A percentile compares a stretch with the other conserved stretches of the same genome.
These are phyloP conservation scores for Athalia cordata DNA, from an alignment of 2,888 invertebrate species.

Conservation along the genomic window DNA sequence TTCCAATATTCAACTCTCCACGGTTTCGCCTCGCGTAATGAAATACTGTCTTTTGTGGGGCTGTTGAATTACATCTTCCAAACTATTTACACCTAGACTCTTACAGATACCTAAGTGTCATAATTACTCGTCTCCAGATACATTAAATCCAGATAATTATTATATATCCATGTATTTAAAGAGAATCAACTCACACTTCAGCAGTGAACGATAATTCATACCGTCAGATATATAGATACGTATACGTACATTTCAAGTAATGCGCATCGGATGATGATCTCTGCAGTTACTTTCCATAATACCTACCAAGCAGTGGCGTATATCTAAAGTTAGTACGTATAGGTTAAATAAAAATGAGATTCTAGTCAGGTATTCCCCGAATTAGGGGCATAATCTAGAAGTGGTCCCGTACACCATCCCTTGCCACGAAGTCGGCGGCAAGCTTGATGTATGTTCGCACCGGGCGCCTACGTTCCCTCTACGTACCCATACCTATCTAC, in stretches of 20 bases:
- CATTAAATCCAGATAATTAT: background rate
- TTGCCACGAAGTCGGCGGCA: conserved; percentile 41
- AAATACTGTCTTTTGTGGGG: background rate
- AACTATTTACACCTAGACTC: background rate
- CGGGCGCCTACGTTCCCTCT: conserved; percentile 22
- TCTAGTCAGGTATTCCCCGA: conserved; percentile 45
- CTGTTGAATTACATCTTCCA: background rate
- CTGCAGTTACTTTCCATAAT: background rate
- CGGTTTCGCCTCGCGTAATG: background rate
- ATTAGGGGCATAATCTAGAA: conserved; percentile 53
- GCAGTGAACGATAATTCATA: no score
- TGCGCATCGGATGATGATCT: background rate
- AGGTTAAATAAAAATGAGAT: conserved; percentile 32
- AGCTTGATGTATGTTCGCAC: conserved; percentile 45
- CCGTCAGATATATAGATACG: no score
- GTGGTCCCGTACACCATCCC: conserved; percentile 46
- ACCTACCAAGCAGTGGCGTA: background rate
- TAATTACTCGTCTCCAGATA: background rate
- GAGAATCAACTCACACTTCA: no score
- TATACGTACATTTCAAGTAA: background rate
- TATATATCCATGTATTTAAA: background rate
- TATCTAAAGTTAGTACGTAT: conserved; percentile 23
- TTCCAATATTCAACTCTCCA: conserved; percentile 44
- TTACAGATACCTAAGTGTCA: background rate
- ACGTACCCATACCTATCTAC: conserved; percentile 13